Conservation (phyloP, 2,888 invertebrate genomes). For the Cyclophora punctaria region DNA sequence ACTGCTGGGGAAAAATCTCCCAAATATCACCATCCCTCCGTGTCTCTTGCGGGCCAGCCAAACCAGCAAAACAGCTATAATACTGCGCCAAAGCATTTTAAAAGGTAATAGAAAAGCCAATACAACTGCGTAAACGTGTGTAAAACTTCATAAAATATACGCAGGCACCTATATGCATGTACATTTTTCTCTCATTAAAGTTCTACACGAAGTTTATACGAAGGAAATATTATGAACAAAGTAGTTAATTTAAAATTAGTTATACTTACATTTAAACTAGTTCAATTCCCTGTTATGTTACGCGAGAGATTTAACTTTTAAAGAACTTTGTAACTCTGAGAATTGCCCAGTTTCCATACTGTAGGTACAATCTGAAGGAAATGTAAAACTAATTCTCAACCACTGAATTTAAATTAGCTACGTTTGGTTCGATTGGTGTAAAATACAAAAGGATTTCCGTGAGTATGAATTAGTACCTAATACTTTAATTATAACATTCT, state of each 20-base stretch:
- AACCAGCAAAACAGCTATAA: not conserved
- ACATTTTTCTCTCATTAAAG: too few species aligned
- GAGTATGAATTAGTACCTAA: too few species aligned
- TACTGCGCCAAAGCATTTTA: not conserved
- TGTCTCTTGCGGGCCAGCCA: not conserved
- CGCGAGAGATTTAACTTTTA: conserved; percentile 54
- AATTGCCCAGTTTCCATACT: conserved; percentile 47
- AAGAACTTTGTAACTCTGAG: conserved; percentile 49
- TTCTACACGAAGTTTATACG: too few species aligned
- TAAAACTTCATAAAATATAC: too few species aligned
- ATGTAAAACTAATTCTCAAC: too few species aligned
- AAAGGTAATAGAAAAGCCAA: not conserved
- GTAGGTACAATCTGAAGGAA: not conserved
- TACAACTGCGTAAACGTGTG: too few species aligned
- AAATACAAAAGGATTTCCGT: too few species aligned
- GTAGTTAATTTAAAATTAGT: conserved; percentile 8
- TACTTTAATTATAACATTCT: too few species aligned
- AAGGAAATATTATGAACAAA: too few species aligned
- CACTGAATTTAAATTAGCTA: too few species aligned
- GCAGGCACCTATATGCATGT: too few species aligned
- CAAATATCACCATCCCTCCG: not conserved
- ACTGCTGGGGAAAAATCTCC: not conserved
- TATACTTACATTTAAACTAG: conserved; percentile 7
- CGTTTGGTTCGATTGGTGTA: too few species aligned
- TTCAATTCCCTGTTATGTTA: conserved; percentile 33